Evolutionary conservation across 2,888 invertebrate species (phyloP).

Genomic region (Pseudococcus jackbeardsleyi): DNA sequence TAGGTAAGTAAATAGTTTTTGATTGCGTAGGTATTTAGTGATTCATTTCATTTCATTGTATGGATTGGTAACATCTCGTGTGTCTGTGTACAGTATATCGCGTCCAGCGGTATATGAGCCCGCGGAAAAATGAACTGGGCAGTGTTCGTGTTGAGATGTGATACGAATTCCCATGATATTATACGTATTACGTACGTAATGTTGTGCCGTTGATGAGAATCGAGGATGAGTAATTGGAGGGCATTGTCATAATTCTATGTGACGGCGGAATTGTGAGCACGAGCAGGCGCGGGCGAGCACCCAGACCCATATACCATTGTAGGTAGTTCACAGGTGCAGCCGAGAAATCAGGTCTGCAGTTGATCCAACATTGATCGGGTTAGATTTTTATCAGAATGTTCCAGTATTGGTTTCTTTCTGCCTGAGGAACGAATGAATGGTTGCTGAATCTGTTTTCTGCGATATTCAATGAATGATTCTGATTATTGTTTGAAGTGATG

Average conservation of each 20-base stretch:
- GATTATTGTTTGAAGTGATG: too few species aligned
- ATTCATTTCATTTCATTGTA: conserved; percentile 40
- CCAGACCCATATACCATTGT: neutral
- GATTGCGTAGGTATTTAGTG: conserved; percentile 29
- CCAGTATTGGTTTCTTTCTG: too few species aligned
- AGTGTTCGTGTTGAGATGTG: neutral
- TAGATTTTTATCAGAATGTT: too few species aligned
- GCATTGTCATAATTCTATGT: neutral
- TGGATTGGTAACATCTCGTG: neutral
- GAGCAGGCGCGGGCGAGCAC: too few species aligned
- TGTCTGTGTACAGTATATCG: too few species aligned
- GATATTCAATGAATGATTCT: too few species aligned
- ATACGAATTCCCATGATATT: neutral
- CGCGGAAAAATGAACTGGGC: neutral
- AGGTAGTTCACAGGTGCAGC: neutral
- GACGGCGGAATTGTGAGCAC: neutral
- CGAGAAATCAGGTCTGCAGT: neutral
- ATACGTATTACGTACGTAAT: too few species aligned
- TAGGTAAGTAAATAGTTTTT: neutral
- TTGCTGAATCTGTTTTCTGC: too few species aligned
- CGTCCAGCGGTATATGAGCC: neutral
- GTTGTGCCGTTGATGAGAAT: neutral
- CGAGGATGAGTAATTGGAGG: neutral
- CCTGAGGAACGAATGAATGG: too few species aligned
- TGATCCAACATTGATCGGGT: too few species aligned